Evolutionary conservation across 2,113 vertebrate genomes (phyloP), one percentile per base, ranked within the genome.

Genomic region (Pampusana beccarii): DNA sequence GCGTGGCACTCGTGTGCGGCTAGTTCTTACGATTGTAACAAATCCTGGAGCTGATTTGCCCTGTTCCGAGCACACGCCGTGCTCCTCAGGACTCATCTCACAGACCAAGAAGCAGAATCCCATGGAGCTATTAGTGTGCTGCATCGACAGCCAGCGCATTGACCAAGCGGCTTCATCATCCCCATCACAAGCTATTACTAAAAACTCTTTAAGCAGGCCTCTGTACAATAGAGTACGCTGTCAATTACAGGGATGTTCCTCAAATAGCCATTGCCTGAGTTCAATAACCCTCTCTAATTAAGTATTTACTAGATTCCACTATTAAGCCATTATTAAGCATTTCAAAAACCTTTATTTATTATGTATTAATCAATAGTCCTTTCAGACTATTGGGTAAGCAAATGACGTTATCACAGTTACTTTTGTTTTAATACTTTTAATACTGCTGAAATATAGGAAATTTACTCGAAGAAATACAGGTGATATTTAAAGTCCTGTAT

Each of bases 231-330:
- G 57, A 92, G 65, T 64, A 60, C 13, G 12, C 88, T 84, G 88
- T 90, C 95, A 93, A 94, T 97, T 91, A 96, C 94, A 73, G 53
- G 58, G 77, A 77, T 87, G 26, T 89, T 95, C 83, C 86, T 95
- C 92, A 88, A 87, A 96, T 75, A 85, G 78, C 80, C 91, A 81
- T 93, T 90, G 77, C 79, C 89, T 74, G 80, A 82, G 88, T 61
- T 94, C 96, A 92, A 96, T 94, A 96, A 92, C 86, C 83, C 73
- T 79, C 88, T 72, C 96, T 95, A 96, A 95, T 96, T 91, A 96
- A 96, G 88, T 94, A 97, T 96, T 97, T 96, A 96, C 96, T 95
- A 95, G 93, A 93, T 93, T 90, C 92, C 71, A 90, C 92, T 93
- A 93, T 94, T 95, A 97, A 93, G 92, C 82, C 80, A 40, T 92